Base-by-base conservation (phyloP, 35 echinoderm and acorn worm species). In the Amphiura filiformis region DNA sequence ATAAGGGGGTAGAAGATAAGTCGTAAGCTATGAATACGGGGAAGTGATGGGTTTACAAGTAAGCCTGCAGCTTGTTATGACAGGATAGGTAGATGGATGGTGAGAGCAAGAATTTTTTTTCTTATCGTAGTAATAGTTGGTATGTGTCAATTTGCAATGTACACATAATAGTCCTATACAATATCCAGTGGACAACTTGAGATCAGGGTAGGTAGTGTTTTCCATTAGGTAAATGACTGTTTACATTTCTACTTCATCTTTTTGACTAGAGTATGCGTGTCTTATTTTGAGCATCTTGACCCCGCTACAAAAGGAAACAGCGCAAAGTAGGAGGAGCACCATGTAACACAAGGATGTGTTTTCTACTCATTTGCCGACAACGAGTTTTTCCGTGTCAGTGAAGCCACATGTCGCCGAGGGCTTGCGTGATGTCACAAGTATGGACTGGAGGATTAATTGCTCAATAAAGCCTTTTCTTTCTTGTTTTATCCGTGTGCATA, bases 231-330 rank as follows among this genome's bases (percentile, higher is more conserved):
- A 70, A 70, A 70, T 70, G 61, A 3, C 28, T 70, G 61, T 11
- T 70, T 70, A 3, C 11, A 70, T n/a, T 15, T 70, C 26, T 11
- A 13, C 61, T n/a, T 70, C 28, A 23, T 26, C 26, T 26, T 70
- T 18, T 3, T 23, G 26, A 30, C 26, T 52, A 52, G 44, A 52
- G 44, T 20, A 7, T 30, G 61, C 61, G 61, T 70, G 61, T 30
- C 61, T 70, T 3, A 70, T 70, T 70, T 70, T 70, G 61, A 70
- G 28, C 61, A 70, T 70, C 61, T 70, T 70, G 61, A 70, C 61
- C 61, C 61, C 2, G 61, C 61, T 15, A 70, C 61, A 23, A 23
- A n/a, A 70, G 61, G 61, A 70, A 70, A 70, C 61, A 18, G 15
- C 3, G 26, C 61, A 4, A 70, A n/a, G 61, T 11, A 70, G 61